Conservation (phyloP, 1,140 invertebrate genomes). For the Bombus consobrinus region DNA sequence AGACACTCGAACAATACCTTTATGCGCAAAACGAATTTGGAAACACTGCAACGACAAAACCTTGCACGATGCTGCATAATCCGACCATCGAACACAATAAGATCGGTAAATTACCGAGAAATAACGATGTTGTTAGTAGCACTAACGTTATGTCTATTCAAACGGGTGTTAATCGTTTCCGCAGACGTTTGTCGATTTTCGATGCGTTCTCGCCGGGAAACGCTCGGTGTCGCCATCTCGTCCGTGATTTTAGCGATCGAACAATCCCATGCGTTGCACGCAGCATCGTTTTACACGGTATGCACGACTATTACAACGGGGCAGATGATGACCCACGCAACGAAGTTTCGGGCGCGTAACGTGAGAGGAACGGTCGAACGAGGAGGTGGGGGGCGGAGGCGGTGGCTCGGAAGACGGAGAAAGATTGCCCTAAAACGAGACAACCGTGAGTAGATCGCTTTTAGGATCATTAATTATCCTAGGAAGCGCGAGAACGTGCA, state of each 20-base stretch:
- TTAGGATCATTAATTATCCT: slow-evolving; percentile 81
- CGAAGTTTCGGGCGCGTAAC: background rate
- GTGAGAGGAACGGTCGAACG: background rate
- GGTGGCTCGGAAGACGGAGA: slow-evolving; percentile 54
- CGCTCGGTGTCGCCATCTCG: background rate
- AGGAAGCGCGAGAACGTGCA: slow-evolving; percentile 66
- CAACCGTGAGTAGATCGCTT: slow-evolving; percentile 79
- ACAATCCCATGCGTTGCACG: too few relatives aligned
- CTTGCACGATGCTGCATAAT: background rate
- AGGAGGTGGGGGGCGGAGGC: background rate
- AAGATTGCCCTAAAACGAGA: slow-evolving; percentile 76
- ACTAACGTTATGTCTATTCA: background rate
- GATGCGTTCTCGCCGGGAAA: background rate
- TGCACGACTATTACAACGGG: background rate
- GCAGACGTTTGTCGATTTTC: background rate
- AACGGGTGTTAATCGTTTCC: background rate
- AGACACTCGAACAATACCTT: background rate
- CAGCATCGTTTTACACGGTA: background rate
- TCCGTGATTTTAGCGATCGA: background rate
- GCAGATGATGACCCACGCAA: background rate
- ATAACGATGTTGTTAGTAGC: background rate
- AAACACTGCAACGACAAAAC: background rate
- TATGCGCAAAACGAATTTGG: background rate
- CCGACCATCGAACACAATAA: background rate
- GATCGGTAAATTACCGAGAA: background rate